Percentiles rank a stretch among this genome's conserved stretches.
Evolutionary conservation across 92 coral and sea anemone species (phyloP).

Genomic region (Heteractis magnifica): DNA sequence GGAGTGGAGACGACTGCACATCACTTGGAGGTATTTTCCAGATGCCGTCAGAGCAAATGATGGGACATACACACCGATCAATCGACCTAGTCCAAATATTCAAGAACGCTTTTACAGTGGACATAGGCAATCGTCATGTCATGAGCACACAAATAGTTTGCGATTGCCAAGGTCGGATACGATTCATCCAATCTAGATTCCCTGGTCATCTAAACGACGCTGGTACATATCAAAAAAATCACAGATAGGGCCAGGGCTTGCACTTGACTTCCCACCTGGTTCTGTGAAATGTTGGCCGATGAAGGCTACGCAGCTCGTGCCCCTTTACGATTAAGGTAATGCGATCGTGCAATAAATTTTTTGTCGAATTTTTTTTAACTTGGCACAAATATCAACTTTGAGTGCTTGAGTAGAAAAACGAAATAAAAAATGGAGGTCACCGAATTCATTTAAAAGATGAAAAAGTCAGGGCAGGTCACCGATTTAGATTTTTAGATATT

Average conservation of each 20-base stretch:
- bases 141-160: slow-evolving; percentile 16
- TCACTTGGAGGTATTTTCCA: no score
- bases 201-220: slow-evolving; percentile 3
- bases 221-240: not conserved
- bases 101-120: slow-evolving; percentile 14
- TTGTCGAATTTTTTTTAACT: no score
- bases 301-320: slow-evolving; percentile 7
- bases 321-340: no score
- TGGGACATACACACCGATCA: slow-evolving; percentile 9
- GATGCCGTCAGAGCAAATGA: not conserved
- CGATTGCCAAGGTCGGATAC: slow-evolving; percentile 14
- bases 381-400: no score
- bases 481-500: no score
- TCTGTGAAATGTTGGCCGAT: not conserved
- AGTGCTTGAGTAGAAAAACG: no score
- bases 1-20: no score
- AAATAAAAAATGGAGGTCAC: no score
- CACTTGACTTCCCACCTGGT: not conserved
- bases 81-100: slow-evolving; percentile 11
- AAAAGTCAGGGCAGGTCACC: no score
- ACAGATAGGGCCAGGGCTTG: not conserved
- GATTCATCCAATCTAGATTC: slow-evolving; percentile 24
- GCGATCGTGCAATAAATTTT: no score
- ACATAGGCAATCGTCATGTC: slow-evolving; percentile 12
- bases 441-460: no score